Base-by-base conservation (phyloP, 2,888 invertebrate genomes). In the Drosophila ustulata region DNA sequence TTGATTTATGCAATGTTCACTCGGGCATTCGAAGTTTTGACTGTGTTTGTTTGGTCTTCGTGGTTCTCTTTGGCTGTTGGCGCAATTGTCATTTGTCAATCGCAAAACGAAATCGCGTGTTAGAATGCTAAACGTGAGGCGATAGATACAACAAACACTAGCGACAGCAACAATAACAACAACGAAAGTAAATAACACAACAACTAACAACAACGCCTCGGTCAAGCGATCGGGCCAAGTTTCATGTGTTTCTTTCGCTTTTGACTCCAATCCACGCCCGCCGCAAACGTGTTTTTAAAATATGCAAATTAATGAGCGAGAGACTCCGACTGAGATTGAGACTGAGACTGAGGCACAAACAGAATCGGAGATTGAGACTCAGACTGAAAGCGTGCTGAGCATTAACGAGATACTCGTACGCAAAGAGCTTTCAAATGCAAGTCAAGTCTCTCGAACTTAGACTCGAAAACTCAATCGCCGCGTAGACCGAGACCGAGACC, bases 251-350 rank as follows among this genome's bases (percentile, higher is more conserved):
- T 58, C 59, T 73, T 78, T 73, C 56, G 78, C 58, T 70, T 59
- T 68, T 59, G 59, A 68, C 56, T 80, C 41, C 56, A 68, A 65
- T 81, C 71, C 79, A 78, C 82, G 82, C 80, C 80, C 76, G 71
- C 79, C 58, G 62, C 67, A 79, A 82, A 83, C 80, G 75, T 67
- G 74, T 85, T 79, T 79, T 75, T 56, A 49, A 70, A 84, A 89
- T 79, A 89, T 89, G 89, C 89, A 88, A 84, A 84, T 89, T 66
- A 73, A 68, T 64, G 72, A 75, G 75, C 75, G 66, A 66, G 66
- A 57, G 66, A 57, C 65, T 75, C 30, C 43, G 26, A 45, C 55
- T 56, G 46, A 52, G 41, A 46, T 59, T 46, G 39, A 43, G 52
- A 30, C 46, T 13, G 65, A 51, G 47, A 39, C 39, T 28, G 43